These are phyloP conservation scores for Piprites chloris DNA, from an alignment of 2,113 vertebrate species.

Conservation along the genomic window DNA sequence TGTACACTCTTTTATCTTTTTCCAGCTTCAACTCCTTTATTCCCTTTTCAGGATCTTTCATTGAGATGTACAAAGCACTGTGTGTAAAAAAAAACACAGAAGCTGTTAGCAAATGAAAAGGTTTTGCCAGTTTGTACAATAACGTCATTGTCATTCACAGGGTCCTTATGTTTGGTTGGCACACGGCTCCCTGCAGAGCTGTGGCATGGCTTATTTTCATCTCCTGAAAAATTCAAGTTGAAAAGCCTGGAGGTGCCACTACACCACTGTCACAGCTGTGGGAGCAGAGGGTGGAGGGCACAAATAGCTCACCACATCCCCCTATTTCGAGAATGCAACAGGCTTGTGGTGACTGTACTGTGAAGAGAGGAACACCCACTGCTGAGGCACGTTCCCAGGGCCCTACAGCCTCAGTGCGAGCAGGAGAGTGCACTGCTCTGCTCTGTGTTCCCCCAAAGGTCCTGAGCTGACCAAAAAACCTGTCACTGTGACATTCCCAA, in stretches of 20 bases:
- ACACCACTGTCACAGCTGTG: not conserved
- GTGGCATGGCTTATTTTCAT: not conserved
- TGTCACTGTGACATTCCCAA: not conserved
- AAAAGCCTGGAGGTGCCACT: not conserved
- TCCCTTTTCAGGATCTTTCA: constrained; percentile 89
- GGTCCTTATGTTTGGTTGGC: not conserved
- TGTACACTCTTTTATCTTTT: constrained; percentile 89
- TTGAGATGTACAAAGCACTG: constrained; percentile 85
- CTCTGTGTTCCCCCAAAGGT: not conserved
- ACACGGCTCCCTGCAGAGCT: not conserved
- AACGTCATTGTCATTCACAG: not conserved
- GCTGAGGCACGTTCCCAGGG: not conserved
- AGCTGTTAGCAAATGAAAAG: not conserved
- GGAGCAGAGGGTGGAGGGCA: not conserved
- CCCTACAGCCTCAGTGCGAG: not conserved
- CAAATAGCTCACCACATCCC: not conserved
- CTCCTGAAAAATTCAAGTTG: not conserved
- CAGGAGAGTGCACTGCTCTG: not conserved
- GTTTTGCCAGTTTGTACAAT: not conserved
- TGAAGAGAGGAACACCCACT: not conserved
- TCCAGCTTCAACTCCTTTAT: constrained; percentile 89
- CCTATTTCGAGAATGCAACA: not conserved
- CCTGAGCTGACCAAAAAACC: not conserved
- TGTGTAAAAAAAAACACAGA: not conserved
- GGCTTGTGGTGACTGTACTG: not conserved